These are phyloP conservation scores for Portevinia maculata DNA, from an alignment of 2,888 invertebrate species.

Conservation along the genomic window DNA sequence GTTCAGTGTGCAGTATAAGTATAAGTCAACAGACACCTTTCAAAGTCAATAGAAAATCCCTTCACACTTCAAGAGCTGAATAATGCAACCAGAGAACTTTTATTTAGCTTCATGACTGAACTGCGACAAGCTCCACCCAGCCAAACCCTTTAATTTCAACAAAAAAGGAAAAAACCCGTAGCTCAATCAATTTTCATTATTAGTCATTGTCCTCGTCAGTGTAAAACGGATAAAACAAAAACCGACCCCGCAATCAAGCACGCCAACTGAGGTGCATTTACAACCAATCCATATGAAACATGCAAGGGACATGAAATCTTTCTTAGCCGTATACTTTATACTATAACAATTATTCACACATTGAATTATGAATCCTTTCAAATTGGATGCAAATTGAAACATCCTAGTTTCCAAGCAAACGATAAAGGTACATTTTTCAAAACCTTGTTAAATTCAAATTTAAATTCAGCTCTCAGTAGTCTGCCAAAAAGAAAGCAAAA, in stretches of 20 bases:
- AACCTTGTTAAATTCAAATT: conserved; percentile 8
- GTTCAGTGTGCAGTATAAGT: no score
- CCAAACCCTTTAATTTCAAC: conserved; percentile 4
- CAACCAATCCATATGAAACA: conserved; percentile 10
- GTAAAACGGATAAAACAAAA: neutral
- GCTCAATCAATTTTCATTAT: conserved; percentile 41
- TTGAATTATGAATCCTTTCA: neutral
- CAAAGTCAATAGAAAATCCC: neutral
- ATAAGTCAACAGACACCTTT: no score
- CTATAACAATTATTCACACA: conserved; percentile 16
- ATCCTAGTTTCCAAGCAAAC: conserved; percentile 9
- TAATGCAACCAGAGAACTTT: neutral
- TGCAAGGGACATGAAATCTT: conserved; percentile 9
- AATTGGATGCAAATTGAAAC: conserved; percentile 15
- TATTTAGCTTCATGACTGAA: neutral
- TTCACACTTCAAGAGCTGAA: neutral
- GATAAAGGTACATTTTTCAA: neutral
- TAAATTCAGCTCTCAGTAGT: conserved; percentile 17
- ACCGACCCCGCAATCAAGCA: conserved; percentile 51
- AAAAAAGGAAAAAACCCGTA: conserved; percentile 18
- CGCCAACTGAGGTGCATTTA: conserved; percentile 40
- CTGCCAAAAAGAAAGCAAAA: neutral
- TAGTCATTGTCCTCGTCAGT: conserved; percentile 59
- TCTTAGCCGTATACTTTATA: neutral
- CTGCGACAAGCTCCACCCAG: neutral